These are phyloP conservation scores for Plagodis dolabraria DNA, from an alignment of 2,888 invertebrate species.

Conservation along the genomic window DNA sequence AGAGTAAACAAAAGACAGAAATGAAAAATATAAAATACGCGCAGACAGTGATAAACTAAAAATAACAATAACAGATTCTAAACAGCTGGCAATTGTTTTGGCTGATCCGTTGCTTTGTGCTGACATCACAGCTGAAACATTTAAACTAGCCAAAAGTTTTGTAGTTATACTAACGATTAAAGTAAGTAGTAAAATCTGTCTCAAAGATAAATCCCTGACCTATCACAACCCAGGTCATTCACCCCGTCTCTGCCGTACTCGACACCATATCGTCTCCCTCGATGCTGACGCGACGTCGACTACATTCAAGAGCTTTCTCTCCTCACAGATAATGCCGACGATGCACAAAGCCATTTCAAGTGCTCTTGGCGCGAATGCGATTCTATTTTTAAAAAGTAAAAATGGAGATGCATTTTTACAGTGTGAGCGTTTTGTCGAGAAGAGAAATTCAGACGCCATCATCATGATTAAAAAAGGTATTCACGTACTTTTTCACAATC, in stretches of 20 bases:
- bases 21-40: too few species aligned
- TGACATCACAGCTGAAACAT: too few species aligned
- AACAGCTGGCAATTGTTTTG: too few species aligned
- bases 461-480: neutral
- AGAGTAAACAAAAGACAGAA: too few species aligned
- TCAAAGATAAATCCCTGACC: constrained; percentile 37
- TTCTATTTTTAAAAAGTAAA: constrained; percentile 68
- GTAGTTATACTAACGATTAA: too few species aligned
- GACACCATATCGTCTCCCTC: constrained; percentile 40
- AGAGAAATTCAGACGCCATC: constrained; percentile 7
- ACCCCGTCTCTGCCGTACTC: constrained; percentile 43
- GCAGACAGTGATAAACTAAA: too few species aligned
- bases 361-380: constrained; percentile 52
- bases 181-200: too few species aligned
- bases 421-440: constrained; percentile 14
- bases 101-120: too few species aligned
- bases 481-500: too few species aligned
- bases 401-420: constrained; percentile 54
- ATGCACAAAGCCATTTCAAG: constrained; percentile 65
- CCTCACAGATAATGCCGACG: constrained; percentile 56
- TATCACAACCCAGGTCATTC: constrained; percentile 43
- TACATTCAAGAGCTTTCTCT: constrained; percentile 55
- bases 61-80: too few species aligned
- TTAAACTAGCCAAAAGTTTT: too few species aligned
- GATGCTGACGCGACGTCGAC: constrained; percentile 44